Conservation (phyloP, 2,888 invertebrate species). For the Drepanosiphum platanoidis region DNA sequence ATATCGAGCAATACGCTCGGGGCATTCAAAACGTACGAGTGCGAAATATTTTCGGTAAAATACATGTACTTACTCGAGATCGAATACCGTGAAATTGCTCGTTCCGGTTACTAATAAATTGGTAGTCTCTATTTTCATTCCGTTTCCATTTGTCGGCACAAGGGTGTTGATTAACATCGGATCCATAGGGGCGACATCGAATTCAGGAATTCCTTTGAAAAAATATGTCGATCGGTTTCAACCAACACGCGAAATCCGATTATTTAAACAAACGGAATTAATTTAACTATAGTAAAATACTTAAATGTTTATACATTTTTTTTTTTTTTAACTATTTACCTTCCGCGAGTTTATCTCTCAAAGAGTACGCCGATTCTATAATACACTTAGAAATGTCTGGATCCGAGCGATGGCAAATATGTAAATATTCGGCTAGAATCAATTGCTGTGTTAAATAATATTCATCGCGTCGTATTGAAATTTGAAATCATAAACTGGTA, state of each 20-base stretch:
- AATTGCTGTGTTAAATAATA: constrained; percentile 54
- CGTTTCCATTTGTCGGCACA: constrained; percentile 69
- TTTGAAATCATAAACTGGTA: too few relatives aligned
- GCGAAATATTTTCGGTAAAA: not conserved
- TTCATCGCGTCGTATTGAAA: too few relatives aligned
- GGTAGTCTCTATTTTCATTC: constrained; percentile 70
- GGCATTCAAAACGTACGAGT: too few relatives aligned
- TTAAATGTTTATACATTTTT: too few relatives aligned
- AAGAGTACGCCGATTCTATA: constrained; percentile 71
- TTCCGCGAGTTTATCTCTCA: constrained; percentile 71
- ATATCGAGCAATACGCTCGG: too few relatives aligned
- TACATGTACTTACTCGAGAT: constrained; percentile 14
- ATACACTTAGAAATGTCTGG: constrained; percentile 75
- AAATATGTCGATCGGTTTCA: not conserved
- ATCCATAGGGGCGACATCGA: constrained; percentile 75
- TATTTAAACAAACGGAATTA: too few relatives aligned
- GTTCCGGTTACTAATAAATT: constrained; percentile 74
- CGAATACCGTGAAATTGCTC: constrained; percentile 72
- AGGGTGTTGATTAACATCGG: constrained; percentile 72
- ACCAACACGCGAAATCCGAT: too few relatives aligned
- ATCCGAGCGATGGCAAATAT: constrained; percentile 65
- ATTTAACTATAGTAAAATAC: too few relatives aligned
- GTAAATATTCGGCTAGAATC: constrained; percentile 66
- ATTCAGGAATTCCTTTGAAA: constrained; percentile 70
- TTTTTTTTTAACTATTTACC: constrained; percentile 35